phyloP scores from a whole-genome alignment of 2,797 vertebrate genomes.

The Hippocampus kuda region DNA sequence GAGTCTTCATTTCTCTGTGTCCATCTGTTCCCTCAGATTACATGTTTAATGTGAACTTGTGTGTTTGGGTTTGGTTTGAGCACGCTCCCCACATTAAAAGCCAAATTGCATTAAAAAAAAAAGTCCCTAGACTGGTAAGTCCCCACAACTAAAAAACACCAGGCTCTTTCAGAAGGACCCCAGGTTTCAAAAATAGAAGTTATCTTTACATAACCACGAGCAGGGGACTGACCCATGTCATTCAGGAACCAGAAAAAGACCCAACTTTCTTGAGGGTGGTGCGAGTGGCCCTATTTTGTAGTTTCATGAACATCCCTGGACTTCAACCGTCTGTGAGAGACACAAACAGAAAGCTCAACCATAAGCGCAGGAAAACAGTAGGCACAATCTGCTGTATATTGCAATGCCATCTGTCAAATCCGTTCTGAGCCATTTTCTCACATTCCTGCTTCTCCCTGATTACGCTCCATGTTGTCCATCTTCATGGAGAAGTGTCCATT shows the following conservation, averaged over 20 bases:
- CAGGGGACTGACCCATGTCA: constrained; percentile 27
- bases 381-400: not conserved
- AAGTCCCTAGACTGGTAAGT: constrained; percentile 20
- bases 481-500: not conserved
- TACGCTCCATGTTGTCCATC: not conserved
- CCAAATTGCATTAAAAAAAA: constrained; percentile 23
- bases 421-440: not conserved
- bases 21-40: constrained; percentile 22
- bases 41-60: constrained; percentile 30
- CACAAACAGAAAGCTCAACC: not conserved
- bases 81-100: constrained; percentile 26
- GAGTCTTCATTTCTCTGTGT: constrained; percentile 25
- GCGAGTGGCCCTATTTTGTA: not conserved
- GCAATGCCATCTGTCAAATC: not conserved
- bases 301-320: not conserved
- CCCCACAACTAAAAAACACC: constrained; percentile 37
- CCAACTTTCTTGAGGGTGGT: not conserved
- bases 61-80: constrained; percentile 21
- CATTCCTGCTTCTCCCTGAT: not conserved
- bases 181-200: constrained; percentile 41
- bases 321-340: not conserved
- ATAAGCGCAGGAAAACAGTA: not conserved
- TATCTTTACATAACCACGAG: constrained; percentile 49
- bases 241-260: constrained; percentile 9
- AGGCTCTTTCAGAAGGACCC: constrained; percentile 27